Evolutionary conservation across 2,113 vertebrate species (phyloP).

Genomic region (Chascanopsetta lugubris): DNA sequence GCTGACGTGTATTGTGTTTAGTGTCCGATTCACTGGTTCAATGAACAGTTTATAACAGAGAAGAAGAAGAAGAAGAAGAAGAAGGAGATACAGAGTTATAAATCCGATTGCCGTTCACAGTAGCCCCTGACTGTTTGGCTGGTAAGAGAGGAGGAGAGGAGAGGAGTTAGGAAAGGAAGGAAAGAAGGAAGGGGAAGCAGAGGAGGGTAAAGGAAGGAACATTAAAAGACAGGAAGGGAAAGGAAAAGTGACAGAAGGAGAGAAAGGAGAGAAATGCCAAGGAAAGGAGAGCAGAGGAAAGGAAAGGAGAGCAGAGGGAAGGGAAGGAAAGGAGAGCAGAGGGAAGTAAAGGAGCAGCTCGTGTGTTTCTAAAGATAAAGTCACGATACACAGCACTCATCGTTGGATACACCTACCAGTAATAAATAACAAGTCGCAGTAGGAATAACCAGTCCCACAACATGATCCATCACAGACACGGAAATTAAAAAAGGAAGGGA

Average conservation of each 20-base stretch:
- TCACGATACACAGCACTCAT: constrained; percentile 56
- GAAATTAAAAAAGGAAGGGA: neutral
- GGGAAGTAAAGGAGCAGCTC: constrained; percentile 50
- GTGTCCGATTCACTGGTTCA: constrained; percentile 34
- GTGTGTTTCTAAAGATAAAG: constrained; percentile 46
- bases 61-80: constrained; percentile 51
- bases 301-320: neutral
- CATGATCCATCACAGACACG: constrained; percentile 40
- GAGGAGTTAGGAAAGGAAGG: neutral
- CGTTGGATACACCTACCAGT: constrained; percentile 52
- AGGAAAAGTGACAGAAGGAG: no score
- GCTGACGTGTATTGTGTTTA: constrained; percentile 43
- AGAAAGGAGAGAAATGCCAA: no score
- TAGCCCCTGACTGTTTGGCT: constrained; percentile 77
- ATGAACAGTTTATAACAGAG: constrained; percentile 46
- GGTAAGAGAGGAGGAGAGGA: constrained; percentile 45
- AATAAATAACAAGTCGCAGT: constrained; percentile 67
- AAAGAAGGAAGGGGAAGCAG: no score
- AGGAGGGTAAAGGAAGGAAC: no score
- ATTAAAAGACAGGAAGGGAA: no score
- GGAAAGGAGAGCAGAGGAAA: constrained; percentile 1
- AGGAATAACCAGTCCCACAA: constrained; percentile 38
- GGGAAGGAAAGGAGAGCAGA: neutral
- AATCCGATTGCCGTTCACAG: constrained; percentile 75
- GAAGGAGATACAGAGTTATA: constrained; percentile 54